Base-by-base conservation (phyloP, 2,113 vertebrate genomes). In the Pomatostomus ruficeps region DNA sequence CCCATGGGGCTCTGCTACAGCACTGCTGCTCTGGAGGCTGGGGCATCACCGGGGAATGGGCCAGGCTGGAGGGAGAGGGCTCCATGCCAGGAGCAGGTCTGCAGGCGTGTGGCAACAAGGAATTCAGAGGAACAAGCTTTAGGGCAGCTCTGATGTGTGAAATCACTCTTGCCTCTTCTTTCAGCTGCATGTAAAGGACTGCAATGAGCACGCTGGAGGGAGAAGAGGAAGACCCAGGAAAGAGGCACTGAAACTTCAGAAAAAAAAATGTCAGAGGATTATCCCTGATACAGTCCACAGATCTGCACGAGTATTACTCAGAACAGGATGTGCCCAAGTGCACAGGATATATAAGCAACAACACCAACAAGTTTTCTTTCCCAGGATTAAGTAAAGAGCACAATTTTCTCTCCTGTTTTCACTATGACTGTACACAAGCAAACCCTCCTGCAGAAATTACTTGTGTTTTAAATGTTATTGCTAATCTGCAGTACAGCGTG, bases 361-460 rank as follows among this genome's bases (percentile, higher is more conserved):
- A 66, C 20, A 80, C 66, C 23, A 65, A 78, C 10, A 55, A 73
- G 36, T 38, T 55, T 58, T 80, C 88, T 90, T 81, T 88, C 91
- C 76, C 90, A 96, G 83, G 93, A 95, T 93, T 66, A 95, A 85
- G 82, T 71, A 46, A 48, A 93, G 82, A 83, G 65, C 9, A 8
- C 36, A 4, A 71, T 93, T 90, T 52, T 88, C 88, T 95, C 72
- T 83, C 82, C 40, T 26, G 52, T 61, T 97, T 85, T 96, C 95
- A 59, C 5, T 91, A 76, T 95, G 92, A 96, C 78, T 96, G 75
- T 43, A 84, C 38, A 52, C 61, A 95, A 70, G 94, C 96, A 83
- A 85, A 59, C 40, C 78, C 8, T 54, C 74, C 42, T 76, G 93
- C 91, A 95, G 93, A 95, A 90, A 93, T 86, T 95, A 95, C 82